These are phyloP conservation scores for Aphaenogaster rudis DNA, from an alignment of 1,140 invertebrate species.

Conservation along the genomic window DNA sequence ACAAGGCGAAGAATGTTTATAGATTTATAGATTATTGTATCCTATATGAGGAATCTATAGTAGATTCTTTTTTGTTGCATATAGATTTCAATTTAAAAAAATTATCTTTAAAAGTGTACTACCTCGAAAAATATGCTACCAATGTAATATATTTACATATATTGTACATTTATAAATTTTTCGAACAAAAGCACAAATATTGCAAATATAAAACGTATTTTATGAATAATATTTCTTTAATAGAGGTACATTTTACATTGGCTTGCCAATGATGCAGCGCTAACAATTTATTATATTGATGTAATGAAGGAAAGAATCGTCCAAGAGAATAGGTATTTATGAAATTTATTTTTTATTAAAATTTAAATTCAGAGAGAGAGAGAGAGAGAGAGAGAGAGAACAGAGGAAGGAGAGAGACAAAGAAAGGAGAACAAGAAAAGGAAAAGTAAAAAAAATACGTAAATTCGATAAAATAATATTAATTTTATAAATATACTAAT, in stretches of 20 bases:
- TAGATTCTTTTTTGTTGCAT: neutral
- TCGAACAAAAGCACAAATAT: neutral
- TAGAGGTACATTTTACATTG: neutral
- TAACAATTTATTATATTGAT: conserved; percentile 6
- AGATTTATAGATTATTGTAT: neutral
- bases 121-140: neutral
- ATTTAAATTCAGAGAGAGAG: neutral
- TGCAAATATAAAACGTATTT: conserved; percentile 10
- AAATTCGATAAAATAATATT: neutral
- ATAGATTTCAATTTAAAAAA: too few relatives aligned
- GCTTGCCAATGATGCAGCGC: neutral
- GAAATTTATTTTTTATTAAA: neutral
- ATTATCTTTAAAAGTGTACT: neutral
- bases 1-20: neutral
- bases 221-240: neutral
- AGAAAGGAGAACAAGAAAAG: neutral
- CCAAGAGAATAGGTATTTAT: neutral
- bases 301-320: neutral
- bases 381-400: too few relatives aligned
- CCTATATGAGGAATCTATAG: neutral
- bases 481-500: conserved; percentile 1
- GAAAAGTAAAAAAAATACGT: neutral
- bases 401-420: neutral
- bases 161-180: neutral
- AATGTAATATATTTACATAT: neutral